These are phyloP conservation scores for Tetropium fuscum DNA, from an alignment of 2,888 invertebrate species.

Conservation along the genomic window DNA sequence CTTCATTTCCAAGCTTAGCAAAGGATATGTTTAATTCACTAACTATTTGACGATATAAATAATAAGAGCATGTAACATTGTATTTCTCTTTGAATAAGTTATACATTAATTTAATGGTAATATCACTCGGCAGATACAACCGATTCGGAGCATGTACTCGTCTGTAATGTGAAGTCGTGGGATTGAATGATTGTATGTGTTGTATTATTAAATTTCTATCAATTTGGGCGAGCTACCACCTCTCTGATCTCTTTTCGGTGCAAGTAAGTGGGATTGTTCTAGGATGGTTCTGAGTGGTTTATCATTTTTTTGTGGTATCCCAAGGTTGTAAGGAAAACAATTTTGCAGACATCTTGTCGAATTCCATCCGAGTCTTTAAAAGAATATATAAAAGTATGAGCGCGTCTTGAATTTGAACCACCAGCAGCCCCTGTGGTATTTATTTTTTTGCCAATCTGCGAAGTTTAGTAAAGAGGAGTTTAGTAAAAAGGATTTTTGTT, in stretches of 20 bases:
- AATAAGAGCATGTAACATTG: not conserved
- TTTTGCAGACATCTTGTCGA: not conserved
- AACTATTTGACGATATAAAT: not conserved
- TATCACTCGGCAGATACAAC: conserved; percentile 8
- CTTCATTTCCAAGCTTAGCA: conserved; percentile 19
- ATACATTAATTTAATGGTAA: conserved; percentile 1
- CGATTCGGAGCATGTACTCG: conserved; percentile 8
- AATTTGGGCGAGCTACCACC: no score
- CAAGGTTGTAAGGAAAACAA: not conserved
- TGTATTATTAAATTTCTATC: conserved; percentile 3
- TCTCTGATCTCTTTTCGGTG: not conserved
- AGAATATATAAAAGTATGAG: no score
- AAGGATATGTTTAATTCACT: conserved; percentile 15
- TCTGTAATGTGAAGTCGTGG: conserved; percentile 11
- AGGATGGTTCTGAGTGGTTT: not conserved
- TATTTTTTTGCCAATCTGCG: no score
- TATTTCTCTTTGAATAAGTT: conserved; percentile 6
- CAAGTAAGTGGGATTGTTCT: not conserved
- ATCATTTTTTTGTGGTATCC: not conserved
- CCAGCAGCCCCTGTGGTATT: no score
- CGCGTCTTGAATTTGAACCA: no score
- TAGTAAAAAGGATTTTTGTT: no score
- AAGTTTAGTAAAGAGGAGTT: no score
- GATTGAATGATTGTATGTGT: conserved; percentile 17
- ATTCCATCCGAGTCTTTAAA: no score